Conservation (phyloP, 2,797 vertebrate genomes). For the Muscicapa striata region DNA sequence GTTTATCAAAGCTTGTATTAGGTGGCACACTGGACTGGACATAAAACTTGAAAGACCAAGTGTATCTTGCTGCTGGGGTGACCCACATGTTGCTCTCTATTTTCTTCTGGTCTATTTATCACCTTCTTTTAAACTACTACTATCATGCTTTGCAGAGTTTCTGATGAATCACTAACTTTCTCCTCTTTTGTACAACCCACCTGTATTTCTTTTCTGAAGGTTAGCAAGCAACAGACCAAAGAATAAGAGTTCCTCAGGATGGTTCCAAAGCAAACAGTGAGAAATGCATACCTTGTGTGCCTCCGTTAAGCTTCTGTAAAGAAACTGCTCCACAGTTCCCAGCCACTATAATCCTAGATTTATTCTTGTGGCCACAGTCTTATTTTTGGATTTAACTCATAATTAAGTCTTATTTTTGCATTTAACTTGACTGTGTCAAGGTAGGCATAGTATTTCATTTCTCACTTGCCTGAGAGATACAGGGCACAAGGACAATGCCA, state of each 20-base stretch:
- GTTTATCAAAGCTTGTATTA: not conserved
- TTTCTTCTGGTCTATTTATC: not conserved
- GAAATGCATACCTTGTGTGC: not conserved
- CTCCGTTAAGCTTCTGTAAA: not conserved
- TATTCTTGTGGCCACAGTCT: slow-evolving; percentile 6
- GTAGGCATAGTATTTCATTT: not conserved
- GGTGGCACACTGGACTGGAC: not conserved
- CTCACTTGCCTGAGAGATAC: not conserved
- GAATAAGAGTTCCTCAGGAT: not conserved
- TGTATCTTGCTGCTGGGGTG: not conserved
- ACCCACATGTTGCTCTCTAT: not conserved
- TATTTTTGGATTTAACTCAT: slow-evolving; percentile 50
- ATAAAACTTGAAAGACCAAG: not conserved
- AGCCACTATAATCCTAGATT: slow-evolving; percentile 21
- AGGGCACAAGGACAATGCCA: not conserved
- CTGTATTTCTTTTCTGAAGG: not conserved
- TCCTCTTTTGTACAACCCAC: not conserved
- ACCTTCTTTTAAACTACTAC: not conserved
- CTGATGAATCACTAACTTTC: not conserved
- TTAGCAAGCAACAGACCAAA: slow-evolving; percentile 23
- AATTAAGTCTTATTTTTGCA: slow-evolving; percentile 49
- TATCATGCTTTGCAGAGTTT: not conserved
- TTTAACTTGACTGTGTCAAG: slow-evolving; percentile 14
- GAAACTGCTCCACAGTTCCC: slow-evolving; percentile 3
- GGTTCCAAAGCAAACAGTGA: slow-evolving; percentile 4